Base-by-base conservation (phyloP, 23 tunicate species). In the Styela plicata region DNA sequence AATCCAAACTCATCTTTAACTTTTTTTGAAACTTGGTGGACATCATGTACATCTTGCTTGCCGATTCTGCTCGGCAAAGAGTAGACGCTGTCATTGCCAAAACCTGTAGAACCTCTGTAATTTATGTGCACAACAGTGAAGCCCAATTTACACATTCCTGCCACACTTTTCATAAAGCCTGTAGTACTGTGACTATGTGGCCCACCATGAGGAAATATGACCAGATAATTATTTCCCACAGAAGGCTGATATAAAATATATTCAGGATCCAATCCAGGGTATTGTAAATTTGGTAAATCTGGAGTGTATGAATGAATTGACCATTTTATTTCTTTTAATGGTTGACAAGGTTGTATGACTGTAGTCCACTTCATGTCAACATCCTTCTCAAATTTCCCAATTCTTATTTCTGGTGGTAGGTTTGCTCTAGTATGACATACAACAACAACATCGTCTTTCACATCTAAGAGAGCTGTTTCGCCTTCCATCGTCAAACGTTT, bases 191-290 rank as follows among this genome's bases (percentile, higher is more conserved):
- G 33, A 31, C 31, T 2, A 84, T 92, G 97, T 2, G 97, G 97
- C 1, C 97, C 97, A 29, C 97, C 92, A 79, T 92, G 97, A 23
- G 97, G 97, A 69, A 71, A 74, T 10, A 92, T 85, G 31, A 92
- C 80, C 35, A 92, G 44, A 1, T 88, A 85, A 19, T 17, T 53
- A 2, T 65, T 22, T 27, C 2, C 24, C 17, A 17, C 36, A 7
- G 21, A 63, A 3, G 97, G 97, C 63, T 75, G 36, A n/a, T 83
- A 28, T 29, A 92, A 73, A 53, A 92, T 74, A 13, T 86, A 87
- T 78, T 92, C 97, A 68, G 25, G 76, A 74, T 28, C 81, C 2
- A 92, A 24, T 22, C 29, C 82, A 24, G 92, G 90, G 36, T 79
- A 92, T 19, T 92, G 69, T 36, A 69, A 20, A 70, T 87, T 84